Percentiles rank a stretch among this genome's conserved stretches.
Conservation (phyloP, 2,888 invertebrate species). For the Metellina segmentata region DNA sequence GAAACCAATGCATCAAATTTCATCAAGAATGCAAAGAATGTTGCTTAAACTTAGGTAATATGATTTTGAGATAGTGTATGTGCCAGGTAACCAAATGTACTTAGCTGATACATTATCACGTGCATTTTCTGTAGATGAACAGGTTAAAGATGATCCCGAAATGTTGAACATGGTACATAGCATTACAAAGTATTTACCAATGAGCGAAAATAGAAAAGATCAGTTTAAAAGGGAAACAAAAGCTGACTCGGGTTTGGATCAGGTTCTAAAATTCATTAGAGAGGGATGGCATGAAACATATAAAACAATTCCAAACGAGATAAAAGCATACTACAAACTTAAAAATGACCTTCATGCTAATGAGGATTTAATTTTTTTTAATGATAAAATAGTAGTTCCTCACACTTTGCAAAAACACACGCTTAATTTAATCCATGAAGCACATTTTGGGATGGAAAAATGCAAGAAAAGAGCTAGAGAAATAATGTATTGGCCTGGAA, state of each 20-base stretch:
- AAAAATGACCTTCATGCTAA: not conserved
- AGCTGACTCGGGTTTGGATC: not conserved
- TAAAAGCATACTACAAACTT: not conserved
- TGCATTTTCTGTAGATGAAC: too few relatives aligned
- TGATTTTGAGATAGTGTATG: not conserved
- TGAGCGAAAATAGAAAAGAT: not conserved
- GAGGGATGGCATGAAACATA: not conserved
- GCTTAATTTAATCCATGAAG: not conserved
- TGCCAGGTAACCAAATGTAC: not conserved
- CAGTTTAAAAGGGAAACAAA: not conserved
- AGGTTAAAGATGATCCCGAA: too few relatives aligned
- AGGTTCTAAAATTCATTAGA: not conserved
- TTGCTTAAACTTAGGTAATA: not conserved
- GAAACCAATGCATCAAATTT: not conserved
- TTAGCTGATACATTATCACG: not conserved
- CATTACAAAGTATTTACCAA: not conserved
- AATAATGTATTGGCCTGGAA: conserved; percentile 3
- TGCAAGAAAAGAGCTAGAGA: not conserved
- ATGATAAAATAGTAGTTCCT: not conserved
- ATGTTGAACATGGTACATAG: too few relatives aligned
- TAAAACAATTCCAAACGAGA: not conserved
- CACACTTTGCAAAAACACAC: not conserved
- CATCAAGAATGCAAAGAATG: not conserved
- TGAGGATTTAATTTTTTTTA: not conserved
- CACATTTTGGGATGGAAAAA: conserved; percentile 1